Conservation (phyloP, 1,140 invertebrate species). For the Drosophila ficusphila region DNA sequence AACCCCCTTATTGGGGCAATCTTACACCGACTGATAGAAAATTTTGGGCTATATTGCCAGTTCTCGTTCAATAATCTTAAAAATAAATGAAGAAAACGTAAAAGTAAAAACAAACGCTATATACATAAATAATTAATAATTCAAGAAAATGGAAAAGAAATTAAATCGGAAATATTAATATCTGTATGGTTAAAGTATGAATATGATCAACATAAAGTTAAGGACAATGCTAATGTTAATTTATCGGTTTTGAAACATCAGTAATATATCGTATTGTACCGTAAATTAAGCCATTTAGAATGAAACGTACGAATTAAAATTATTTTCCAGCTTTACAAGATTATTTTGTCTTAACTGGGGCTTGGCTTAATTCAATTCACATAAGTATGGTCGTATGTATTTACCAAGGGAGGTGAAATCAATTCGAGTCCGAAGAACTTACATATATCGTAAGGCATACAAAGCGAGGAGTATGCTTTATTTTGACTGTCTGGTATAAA, state of each 20-base stretch:
- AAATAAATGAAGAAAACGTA: constrained; percentile 10
- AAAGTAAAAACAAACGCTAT: constrained; percentile 10
- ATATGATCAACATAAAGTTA: constrained; percentile 38
- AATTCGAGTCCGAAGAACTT: no score
- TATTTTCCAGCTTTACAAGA: constrained; percentile 31
- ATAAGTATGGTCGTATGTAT: no score
- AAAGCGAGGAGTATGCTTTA: no score
- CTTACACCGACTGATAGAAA: constrained; percentile 70
- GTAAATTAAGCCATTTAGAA: constrained; percentile 36
- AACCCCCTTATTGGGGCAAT: constrained; percentile 50
- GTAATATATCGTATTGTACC: constrained; percentile 38
- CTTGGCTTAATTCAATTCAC: no score
- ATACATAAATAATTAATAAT: constrained; percentile 26
- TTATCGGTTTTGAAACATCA: constrained; percentile 37
- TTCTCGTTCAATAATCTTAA: constrained; percentile 64
- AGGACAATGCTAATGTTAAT: constrained; percentile 35
- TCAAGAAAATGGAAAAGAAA: constrained; percentile 4
- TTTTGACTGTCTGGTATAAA: no score
- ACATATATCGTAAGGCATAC: no score
- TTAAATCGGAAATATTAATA: constrained; percentile 33
- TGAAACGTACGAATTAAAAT: constrained; percentile 36
- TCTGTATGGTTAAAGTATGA: constrained; percentile 37
- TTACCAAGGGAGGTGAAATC: not conserved
- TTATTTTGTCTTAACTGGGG: not conserved
- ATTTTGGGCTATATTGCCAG: constrained; percentile 62